Base-by-base conservation (phyloP, 2,888 invertebrate species). In the Andrena minutula region DNA sequence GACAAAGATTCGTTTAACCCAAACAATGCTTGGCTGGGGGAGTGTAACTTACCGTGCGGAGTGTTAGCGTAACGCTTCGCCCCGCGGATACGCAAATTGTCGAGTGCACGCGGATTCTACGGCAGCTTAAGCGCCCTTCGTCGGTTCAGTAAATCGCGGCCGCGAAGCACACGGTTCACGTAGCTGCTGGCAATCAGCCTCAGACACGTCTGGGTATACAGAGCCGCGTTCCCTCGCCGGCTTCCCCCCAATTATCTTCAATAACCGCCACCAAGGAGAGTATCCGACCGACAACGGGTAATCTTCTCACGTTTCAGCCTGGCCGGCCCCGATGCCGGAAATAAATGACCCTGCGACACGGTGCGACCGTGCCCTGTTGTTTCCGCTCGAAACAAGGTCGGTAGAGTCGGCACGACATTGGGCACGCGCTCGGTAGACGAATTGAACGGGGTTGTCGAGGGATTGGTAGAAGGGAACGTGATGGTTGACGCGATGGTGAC, bases 241-340 rank as follows among this genome's bases (percentile, higher is more conserved):
- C 85, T 80, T 69, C 83, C 79, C 82, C 76, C 83, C 80, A 89
- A 88, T 88, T 89, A 86, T 85, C 83, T 82, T 86, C 83, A 70
- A 86, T 83, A 88, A 88, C 74, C 80, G 61, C 81, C 65, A 41
- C 63, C 16, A 12, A 23, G 26, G 32, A 51, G 61, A 20, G 61
- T 32, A 69, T 32, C 58, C 64, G 53, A 51, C 65, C 53, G 53
- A 74, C 75, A 76, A 89, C 85, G 81, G 89, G 79, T 85, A 89
- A 88, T 89, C 85, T 79, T 85, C 83, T 85, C 87, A 82, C 85
- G 83, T 88, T 86, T 84, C 84, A 51, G 64, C 51, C 56, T 60
- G 71, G 61, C 58, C 66, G 49, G 60, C 61, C 49, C 68, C 65
- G 75, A 70, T 77, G 64, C 76, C 86, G 84, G 86, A 87, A 87